phyloP scores from a whole-genome alignment of 2,797 vertebrate species.

The Muraenolepis orangiensis region DNA sequence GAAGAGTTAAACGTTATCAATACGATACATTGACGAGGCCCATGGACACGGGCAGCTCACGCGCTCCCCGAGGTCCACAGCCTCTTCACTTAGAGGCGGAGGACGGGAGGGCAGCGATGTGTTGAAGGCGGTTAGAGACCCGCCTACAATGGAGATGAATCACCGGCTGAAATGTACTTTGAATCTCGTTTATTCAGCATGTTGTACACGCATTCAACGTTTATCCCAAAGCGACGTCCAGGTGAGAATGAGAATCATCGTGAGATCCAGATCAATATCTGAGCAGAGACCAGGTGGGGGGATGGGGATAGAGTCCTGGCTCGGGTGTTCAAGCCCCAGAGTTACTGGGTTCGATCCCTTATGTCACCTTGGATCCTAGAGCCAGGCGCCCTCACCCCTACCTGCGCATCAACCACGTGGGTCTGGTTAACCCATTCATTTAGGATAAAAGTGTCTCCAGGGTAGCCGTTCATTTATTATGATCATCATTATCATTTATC shows the following conservation, averaged over 20 bases:
- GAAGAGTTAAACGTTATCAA: not conserved
- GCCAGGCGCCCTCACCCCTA: too few relatives aligned
- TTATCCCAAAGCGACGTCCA: too few relatives aligned
- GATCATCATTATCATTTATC: too few relatives aligned
- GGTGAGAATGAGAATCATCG: too few relatives aligned
- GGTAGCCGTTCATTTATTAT: too few relatives aligned
- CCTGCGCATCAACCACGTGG: too few relatives aligned
- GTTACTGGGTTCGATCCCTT: not conserved
- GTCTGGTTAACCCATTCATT: too few relatives aligned
- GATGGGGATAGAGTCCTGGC: not conserved
- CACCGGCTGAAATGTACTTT: not conserved
- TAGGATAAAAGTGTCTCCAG: not conserved
- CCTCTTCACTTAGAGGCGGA: too few relatives aligned
- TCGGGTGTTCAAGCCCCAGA: not conserved
- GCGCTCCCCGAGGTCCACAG: not conserved
- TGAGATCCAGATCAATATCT: too few relatives aligned
- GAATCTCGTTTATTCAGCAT: not conserved
- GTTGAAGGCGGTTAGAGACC: not conserved
- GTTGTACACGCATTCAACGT: too few relatives aligned
- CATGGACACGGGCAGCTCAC: not conserved
- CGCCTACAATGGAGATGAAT: not conserved
- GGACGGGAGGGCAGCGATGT: not conserved
- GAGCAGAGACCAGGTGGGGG: too few relatives aligned
- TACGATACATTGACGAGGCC: not conserved
- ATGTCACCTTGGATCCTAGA: not conserved